Percentiles rank a stretch among this genome's conserved stretches.
Evolutionary conservation across 2,888 invertebrate species (phyloP).

Genomic region (Trichogramma evanescens): DNA sequence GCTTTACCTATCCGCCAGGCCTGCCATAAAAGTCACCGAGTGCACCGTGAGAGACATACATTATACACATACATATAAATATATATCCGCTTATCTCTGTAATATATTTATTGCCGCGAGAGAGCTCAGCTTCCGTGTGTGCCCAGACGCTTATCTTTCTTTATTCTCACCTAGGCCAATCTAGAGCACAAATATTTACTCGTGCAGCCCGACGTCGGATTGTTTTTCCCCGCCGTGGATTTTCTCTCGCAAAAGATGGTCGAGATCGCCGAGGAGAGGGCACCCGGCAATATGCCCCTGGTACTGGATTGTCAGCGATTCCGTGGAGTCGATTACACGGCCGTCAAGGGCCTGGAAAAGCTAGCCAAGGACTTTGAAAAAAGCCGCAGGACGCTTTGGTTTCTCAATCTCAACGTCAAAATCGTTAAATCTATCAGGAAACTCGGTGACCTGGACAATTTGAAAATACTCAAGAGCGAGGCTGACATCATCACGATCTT

Average conservation of each 20-base stretch:
- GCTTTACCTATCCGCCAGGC: conserved; percentile 62
- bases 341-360: conserved; percentile 56
- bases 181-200: conserved; percentile 52
- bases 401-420: conserved; percentile 44
- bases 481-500: conserved; percentile 9
- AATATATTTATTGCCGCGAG: not conserved
- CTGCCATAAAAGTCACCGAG: conserved; percentile 48
- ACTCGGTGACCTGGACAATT: conserved; percentile 13
- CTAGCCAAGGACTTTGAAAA: conserved; percentile 53
- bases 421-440: conserved; percentile 11
- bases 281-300: conserved; percentile 49
- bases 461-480: conserved; percentile 20
- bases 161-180: conserved; percentile 39
- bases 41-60: conserved; percentile 43
- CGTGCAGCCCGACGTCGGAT: conserved; percentile 59
- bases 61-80: conserved; percentile 21
- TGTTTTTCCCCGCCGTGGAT: conserved; percentile 67
- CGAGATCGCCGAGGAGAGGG: conserved; percentile 48
- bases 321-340: conserved; percentile 62
- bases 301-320: conserved; percentile 62
- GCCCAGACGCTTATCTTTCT: not conserved
- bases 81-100: conserved; percentile 12
- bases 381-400: conserved; percentile 50
- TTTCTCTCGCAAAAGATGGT: conserved; percentile 55
- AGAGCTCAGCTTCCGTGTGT: not conserved